Percentiles rank a stretch among this genome's conserved stretches.
phyloP scores from a whole-genome alignment of 2,113 vertebrate species.

The Empidonax alnorum region DNA sequence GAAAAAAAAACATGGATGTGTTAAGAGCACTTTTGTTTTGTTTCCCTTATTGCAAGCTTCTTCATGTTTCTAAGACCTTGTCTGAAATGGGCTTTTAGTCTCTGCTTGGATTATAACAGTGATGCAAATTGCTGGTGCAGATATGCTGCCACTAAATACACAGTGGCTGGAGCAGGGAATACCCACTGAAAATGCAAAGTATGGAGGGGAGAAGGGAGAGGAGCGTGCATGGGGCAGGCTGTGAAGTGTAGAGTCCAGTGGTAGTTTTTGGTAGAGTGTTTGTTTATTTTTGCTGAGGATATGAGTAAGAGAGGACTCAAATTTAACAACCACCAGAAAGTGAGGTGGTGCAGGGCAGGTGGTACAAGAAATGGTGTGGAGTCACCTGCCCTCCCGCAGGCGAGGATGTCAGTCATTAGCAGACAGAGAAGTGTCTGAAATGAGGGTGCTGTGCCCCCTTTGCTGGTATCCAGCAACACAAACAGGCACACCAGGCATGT shows the following conservation, averaged over 20 bases:
- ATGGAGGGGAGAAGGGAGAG: background rate
- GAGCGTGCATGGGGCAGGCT: fast-evolving
- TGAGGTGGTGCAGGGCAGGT: background rate
- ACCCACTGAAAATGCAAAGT: background rate
- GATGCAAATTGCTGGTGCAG: background rate
- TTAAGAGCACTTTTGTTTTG: background rate
- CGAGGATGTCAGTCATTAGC: background rate
- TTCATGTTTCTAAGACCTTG: background rate
- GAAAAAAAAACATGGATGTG: background rate
- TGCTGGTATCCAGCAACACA: background rate
- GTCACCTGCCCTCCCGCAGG: background rate
- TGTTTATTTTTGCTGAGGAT: background rate
- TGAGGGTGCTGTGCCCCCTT: background rate
- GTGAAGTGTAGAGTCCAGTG: background rate
- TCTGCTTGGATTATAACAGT: background rate
- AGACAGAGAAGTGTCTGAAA: background rate
- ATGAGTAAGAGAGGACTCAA: background rate
- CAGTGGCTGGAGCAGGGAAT: background rate
- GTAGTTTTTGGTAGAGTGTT: background rate
- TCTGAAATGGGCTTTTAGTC: background rate
- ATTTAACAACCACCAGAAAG: background rate
- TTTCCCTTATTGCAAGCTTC: background rate
- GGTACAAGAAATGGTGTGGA: background rate
- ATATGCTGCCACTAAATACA: background rate
- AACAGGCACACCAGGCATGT: background rate